Evolutionary conservation across 2,113 vertebrate genomes (phyloP).

Genomic region (Anolis carolinensis): DNA sequence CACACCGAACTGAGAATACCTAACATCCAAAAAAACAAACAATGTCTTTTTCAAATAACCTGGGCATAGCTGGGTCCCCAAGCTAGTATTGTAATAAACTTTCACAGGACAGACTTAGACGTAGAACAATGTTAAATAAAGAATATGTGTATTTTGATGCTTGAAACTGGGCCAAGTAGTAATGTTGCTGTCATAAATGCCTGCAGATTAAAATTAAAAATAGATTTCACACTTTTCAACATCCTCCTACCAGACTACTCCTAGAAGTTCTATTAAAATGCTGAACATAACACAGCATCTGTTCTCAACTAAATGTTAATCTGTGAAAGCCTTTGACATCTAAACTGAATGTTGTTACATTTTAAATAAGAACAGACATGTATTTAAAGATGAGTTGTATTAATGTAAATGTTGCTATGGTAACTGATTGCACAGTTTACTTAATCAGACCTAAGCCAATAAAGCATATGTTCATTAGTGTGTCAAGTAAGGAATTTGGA

Average conservation of each 20-base stretch:
- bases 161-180: background rate
- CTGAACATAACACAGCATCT: background rate
- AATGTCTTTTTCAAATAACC: too few species aligned
- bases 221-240: background rate
- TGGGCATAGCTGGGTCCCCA: too few species aligned
- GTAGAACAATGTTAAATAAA: too few species aligned
- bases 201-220: background rate
- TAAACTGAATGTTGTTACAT: fast-evolving
- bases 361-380: background rate
- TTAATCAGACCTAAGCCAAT: slow-evolving; percentile 35
- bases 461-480: background rate
- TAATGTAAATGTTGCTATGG: slow-evolving; percentile 50
- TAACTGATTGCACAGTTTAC: slow-evolving; percentile 39
- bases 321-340: background rate
- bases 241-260: background rate
- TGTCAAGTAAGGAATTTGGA: background rate
- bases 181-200: background rate
- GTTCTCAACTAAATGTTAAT: background rate
- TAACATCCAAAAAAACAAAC: too few species aligned
- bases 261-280: background rate
- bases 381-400: slow-evolving; percentile 8
- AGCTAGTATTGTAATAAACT: background rate
- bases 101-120: background rate
- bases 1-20: too few species aligned
- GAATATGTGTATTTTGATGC: too few species aligned